Evolutionary conservation across 2,888 invertebrate species (phyloP).

Genomic region (Tenodera sinensis): DNA sequence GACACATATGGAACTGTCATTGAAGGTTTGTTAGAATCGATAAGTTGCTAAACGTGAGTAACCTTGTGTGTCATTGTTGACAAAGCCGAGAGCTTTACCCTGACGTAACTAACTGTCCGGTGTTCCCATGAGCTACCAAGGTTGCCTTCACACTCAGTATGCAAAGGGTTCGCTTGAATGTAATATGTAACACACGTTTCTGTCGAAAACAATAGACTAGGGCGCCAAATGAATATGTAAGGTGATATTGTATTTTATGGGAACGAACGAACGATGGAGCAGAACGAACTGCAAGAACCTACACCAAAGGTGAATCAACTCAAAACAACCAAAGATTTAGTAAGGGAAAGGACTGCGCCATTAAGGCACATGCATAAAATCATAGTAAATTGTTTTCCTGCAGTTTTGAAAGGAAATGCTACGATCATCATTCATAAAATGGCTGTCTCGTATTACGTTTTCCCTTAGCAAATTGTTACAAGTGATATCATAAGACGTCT

Average conservation of each 20-base stretch:
- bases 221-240: background rate
- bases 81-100: too few species aligned
- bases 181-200: background rate
- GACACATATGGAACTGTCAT: background rate
- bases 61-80: background rate
- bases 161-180: background rate
- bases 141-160: background rate
- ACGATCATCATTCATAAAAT: too few species aligned
- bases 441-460: too few species aligned
- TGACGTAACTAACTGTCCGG: too few species aligned
- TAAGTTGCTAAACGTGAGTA: background rate
- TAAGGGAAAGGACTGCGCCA: too few species aligned
- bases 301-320: too few species aligned
- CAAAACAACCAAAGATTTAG: too few species aligned
- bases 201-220: background rate
- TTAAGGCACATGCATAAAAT: too few species aligned
- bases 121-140: background rate
- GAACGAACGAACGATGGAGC: background rate
- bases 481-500: too few species aligned
- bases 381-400: too few species aligned
- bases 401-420: too few species aligned
- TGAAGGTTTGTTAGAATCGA: background rate
- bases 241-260: background rate
- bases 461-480: too few species aligned
- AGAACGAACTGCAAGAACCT: background rate